phyloP scores from a whole-genome alignment of 2,797 vertebrate species.

The Capromys pilorides region DNA sequence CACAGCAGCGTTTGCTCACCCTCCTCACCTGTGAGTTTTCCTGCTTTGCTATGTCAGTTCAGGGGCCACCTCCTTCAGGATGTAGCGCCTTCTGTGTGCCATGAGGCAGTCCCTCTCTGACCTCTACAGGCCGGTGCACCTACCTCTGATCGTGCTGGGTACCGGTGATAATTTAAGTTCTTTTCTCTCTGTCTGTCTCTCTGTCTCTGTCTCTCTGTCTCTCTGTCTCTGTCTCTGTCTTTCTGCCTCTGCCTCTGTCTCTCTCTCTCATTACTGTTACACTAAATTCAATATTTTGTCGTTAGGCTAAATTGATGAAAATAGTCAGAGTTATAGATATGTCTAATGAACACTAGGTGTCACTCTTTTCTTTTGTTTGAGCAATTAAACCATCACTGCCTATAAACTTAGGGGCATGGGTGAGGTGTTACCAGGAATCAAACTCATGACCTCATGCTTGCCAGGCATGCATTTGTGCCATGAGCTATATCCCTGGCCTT shows the following conservation, averaged over 20 bases:
- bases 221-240: too few relatives aligned
- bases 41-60: neutral
- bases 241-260: too few relatives aligned
- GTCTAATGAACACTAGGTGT: constrained; percentile 66
- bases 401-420: neutral
- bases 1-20: neutral
- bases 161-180: neutral
- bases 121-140: neutral
- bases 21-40: neutral
- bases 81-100: neutral
- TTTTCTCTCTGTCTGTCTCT: too few relatives aligned
- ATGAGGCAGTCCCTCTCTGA: neutral
- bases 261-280: neutral
- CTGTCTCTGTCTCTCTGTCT: too few relatives aligned
- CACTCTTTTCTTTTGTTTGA: constrained; percentile 59
- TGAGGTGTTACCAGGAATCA: too few relatives aligned
- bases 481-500: too few relatives aligned
- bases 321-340: neutral
- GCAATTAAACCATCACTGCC: neutral
- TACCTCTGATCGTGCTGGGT: neutral
- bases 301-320: neutral
- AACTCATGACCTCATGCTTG: too few relatives aligned
- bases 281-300: neutral
- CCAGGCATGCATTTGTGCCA: too few relatives aligned
- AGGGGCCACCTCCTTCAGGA: neutral